These are phyloP conservation scores for Chromis chromis DNA, from an alignment of 2,797 vertebrate genomes.

Conservation along the genomic window DNA sequence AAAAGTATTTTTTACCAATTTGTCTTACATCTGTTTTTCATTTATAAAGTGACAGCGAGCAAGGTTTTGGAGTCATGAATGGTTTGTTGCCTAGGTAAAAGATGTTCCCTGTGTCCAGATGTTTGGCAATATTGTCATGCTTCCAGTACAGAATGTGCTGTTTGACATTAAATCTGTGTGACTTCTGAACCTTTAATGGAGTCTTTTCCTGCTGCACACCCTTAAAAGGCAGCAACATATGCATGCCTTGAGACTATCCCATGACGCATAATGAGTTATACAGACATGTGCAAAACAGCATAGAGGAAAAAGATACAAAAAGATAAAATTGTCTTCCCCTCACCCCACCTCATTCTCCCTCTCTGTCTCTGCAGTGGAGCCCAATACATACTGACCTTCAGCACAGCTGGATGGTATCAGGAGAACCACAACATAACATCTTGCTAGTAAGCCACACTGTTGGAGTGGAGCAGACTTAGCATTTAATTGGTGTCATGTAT, in stretches of 20 bases:
- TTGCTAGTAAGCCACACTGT: constrained; percentile 19
- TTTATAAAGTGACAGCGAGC: constrained; percentile 32
- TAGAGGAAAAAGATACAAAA: constrained; percentile 17
- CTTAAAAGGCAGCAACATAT: constrained; percentile 54
- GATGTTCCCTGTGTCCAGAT: constrained; percentile 53
- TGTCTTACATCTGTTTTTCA: constrained; percentile 39
- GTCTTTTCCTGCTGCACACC: constrained; percentile 7
- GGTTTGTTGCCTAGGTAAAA: constrained; percentile 33
- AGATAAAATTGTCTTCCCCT: not conserved
- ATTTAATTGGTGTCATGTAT: constrained; percentile 48
- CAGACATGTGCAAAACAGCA: constrained; percentile 42
- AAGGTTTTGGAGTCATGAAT: constrained; percentile 20
- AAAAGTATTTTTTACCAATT: constrained; percentile 13
- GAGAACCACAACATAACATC: constrained; percentile 33
- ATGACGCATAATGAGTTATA: constrained; percentile 48
- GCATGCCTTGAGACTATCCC: constrained; percentile 25
- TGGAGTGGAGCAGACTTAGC: constrained; percentile 22
- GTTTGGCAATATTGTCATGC: constrained; percentile 52
- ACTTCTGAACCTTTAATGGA: constrained; percentile 50
- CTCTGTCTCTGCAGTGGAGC: constrained; percentile 2
- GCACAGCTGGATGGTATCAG: constrained; percentile 64
- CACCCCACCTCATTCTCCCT: not conserved
- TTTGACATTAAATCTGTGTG: constrained; percentile 42
- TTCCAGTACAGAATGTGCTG: constrained; percentile 35
- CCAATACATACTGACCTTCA: constrained; percentile 39